A percentile compares a stretch with the other conserved stretches of the same genome.
Evolutionary conservation across 2,888 invertebrate genomes (phyloP).

Genomic region (Erebia ligea): DNA sequence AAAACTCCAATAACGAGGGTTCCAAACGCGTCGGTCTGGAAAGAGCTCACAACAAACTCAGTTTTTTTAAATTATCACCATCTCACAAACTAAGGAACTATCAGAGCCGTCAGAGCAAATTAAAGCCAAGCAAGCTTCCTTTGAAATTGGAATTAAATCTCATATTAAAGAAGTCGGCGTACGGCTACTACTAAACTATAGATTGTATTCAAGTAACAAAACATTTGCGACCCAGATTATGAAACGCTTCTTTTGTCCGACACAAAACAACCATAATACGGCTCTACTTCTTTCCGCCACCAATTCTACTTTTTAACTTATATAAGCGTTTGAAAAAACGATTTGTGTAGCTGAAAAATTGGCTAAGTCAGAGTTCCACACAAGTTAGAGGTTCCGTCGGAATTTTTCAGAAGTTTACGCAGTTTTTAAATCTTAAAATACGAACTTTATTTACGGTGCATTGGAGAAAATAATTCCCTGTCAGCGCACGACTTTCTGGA

Average conservation of each 20-base stretch:
- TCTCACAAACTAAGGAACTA: too few relatives aligned
- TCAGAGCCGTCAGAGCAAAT: too few relatives aligned
- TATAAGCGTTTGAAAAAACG: slow-evolving; percentile 14
- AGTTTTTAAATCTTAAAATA: too few relatives aligned
- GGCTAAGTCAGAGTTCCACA: neutral
- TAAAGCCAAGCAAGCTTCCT: neutral
- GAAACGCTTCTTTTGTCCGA: slow-evolving; percentile 23
- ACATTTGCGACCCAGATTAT: slow-evolving; percentile 29
- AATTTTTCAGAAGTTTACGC: neutral
- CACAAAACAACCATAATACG: slow-evolving; percentile 5
- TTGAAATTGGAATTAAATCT: neutral
- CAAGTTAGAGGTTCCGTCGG: neutral
- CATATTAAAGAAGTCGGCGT: neutral
- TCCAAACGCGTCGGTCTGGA: too few relatives aligned
- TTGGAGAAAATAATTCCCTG: too few relatives aligned
- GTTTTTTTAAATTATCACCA: too few relatives aligned
- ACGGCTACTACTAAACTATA: neutral
- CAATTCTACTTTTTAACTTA: slow-evolving; percentile 12
- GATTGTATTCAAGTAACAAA: slow-evolving; percentile 11
- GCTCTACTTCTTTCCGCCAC: slow-evolving; percentile 1
- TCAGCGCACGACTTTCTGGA: too few relatives aligned
- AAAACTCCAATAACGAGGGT: too few relatives aligned
- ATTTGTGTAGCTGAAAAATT: slow-evolving; percentile 23
- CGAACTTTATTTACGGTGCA: too few relatives aligned
- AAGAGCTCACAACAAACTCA: too few relatives aligned